Evolutionary conservation across 2,113 vertebrate species (phyloP).

Genomic region (Solea solea): DNA sequence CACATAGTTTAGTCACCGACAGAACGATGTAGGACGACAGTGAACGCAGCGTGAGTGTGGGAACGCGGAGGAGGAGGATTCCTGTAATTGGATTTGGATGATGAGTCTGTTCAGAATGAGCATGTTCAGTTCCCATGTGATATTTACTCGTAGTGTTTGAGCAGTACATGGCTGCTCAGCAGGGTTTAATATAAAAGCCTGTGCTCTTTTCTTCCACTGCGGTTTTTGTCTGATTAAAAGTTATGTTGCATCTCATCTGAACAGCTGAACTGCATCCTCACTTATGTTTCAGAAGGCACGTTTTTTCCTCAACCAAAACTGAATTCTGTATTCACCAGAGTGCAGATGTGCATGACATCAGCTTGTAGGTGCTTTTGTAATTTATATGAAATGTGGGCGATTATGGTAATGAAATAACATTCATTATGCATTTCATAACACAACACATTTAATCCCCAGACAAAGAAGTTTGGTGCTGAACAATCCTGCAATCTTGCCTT

Average conservation of each 20-base stretch:
- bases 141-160: constrained; percentile 4
- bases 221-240: neutral
- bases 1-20: neutral
- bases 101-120: neutral
- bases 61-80: neutral
- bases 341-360: no score
- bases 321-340: no score
- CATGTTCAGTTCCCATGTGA: neutral
- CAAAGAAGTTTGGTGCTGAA: no score
- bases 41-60: neutral
- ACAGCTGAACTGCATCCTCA: no score
- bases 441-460: no score
- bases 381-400: no score
- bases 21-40: constrained; percentile 4
- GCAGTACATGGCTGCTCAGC: neutral
- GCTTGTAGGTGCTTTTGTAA: no score
- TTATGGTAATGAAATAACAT: no score
- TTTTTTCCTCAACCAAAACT: no score
- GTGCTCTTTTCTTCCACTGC: neutral
- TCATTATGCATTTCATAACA: no score
- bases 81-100: constrained; percentile 10
- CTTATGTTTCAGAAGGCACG: no score
- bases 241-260: neutral
- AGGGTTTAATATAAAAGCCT: neutral
- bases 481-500: no score